Evolutionary conservation across 2,888 invertebrate genomes (phyloP).

Genomic region (Ditula angustiorana): DNA sequence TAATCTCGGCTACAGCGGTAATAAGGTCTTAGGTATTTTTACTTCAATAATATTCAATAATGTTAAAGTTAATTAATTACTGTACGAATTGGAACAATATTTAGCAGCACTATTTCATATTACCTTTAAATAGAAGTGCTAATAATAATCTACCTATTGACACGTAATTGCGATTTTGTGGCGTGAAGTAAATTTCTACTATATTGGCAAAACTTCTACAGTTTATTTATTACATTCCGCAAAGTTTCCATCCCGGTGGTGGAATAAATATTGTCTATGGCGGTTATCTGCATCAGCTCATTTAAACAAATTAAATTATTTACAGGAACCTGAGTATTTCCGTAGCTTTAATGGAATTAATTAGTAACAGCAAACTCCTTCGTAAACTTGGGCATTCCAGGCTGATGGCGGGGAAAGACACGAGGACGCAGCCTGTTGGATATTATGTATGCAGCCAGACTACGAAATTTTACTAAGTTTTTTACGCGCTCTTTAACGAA

Average conservation of each 20-base stretch:
- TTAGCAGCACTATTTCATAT: constrained; percentile 11
- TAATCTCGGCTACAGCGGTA: not conserved
- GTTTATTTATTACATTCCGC: constrained; percentile 10
- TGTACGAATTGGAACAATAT: constrained; percentile 1
- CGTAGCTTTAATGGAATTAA: constrained; percentile 16
- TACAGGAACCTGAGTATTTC: not conserved
- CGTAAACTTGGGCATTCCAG: constrained; percentile 22
- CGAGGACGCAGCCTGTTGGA: constrained; percentile 6
- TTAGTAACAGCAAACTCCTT: constrained; percentile 17
- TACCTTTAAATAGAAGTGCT: constrained; percentile 5
- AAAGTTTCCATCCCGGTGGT: not conserved
- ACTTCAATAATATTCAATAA: constrained; percentile 4
- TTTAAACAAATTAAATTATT: not conserved
- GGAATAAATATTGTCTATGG: not conserved
- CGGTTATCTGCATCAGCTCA: not conserved
- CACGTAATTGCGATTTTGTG: constrained; percentile 23
- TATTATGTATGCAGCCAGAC: constrained; percentile 33
- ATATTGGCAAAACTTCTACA: constrained; percentile 18
- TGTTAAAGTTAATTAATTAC: constrained; percentile 12
- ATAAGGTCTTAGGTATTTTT: not conserved
- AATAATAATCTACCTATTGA: constrained; percentile 6
- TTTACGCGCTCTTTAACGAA: constrained; percentile 31
- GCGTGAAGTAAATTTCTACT: constrained; percentile 15
- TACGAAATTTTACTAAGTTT: constrained; percentile 32
- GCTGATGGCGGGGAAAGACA: constrained; percentile 9